These are phyloP conservation scores for Limnephilus lunatus DNA, from an alignment of 2,888 invertebrate genomes.

Conservation along the genomic window DNA sequence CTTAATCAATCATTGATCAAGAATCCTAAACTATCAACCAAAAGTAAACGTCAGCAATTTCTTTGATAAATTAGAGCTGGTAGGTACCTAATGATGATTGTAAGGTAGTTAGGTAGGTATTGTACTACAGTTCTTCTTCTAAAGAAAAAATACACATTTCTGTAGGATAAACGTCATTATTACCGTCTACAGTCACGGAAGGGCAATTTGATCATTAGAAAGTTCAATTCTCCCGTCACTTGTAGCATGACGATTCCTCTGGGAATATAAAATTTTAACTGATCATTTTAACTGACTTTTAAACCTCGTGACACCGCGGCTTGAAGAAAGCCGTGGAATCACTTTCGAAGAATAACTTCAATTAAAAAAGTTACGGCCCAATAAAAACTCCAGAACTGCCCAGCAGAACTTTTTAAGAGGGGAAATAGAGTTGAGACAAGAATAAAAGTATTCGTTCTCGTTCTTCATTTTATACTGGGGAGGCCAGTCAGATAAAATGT, in stretches of 20 bases:
- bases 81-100: neutral
- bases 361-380: neutral
- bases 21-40: neutral
- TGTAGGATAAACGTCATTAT: neutral
- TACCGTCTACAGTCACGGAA: neutral
- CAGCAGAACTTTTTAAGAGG: neutral
- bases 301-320: neutral
- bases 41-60: neutral
- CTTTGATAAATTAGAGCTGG: neutral
- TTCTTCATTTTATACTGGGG: neutral
- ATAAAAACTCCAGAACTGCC: neutral
- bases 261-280: neutral
- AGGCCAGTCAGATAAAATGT: neutral
- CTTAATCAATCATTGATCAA: neutral
- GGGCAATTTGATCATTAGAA: slow-evolving; percentile 13
- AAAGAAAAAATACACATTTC: neutral
- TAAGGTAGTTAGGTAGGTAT: neutral
- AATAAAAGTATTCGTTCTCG: neutral
- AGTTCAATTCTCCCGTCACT: neutral
- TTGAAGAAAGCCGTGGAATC: neutral
- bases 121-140: neutral
- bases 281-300: neutral
- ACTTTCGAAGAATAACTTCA: neutral
- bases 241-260: neutral
- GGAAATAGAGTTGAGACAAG: neutral